Conservation (phyloP, 2,113 vertebrate species). For the Hiodon tergisus region DNA sequence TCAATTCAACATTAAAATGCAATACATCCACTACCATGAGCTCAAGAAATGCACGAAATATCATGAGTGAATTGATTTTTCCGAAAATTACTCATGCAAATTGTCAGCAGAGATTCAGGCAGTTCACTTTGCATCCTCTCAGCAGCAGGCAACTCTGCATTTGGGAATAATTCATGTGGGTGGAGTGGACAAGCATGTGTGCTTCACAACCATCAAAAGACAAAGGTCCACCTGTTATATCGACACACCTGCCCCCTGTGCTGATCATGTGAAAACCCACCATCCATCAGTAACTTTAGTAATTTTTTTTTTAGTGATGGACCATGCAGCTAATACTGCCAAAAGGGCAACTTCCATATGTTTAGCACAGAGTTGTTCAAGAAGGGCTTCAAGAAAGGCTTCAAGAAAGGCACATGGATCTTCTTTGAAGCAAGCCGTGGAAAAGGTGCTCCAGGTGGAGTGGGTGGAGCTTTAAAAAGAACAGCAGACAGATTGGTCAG, state of each 20-base stretch:
- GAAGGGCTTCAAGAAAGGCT: slow-evolving; percentile 8
- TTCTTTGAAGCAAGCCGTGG: slow-evolving; percentile 19
- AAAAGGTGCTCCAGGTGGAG: slow-evolving; percentile 16
- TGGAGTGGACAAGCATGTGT: slow-evolving; percentile 7
- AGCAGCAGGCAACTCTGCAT: slow-evolving; percentile 9
- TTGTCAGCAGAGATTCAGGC: slow-evolving; percentile 8
- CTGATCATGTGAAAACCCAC: background rate
- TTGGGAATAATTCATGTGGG: slow-evolving; percentile 11
- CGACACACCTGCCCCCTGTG: slow-evolving; percentile 15
- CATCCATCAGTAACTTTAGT: background rate
- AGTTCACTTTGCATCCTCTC: slow-evolving; percentile 10
- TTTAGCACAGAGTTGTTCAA: slow-evolving; percentile 16
- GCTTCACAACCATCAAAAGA: slow-evolving; percentile 20
- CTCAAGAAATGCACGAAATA: slow-evolving; percentile 2
- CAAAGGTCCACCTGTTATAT: slow-evolving; percentile 8
- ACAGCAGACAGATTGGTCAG: slow-evolving; percentile 9
- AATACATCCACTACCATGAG: background rate
- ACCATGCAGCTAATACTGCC: background rate
- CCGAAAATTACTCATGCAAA: slow-evolving; percentile 3
- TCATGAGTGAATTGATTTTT: slow-evolving; percentile 10
- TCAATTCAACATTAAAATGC: slow-evolving; percentile 5
- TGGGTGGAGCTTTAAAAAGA: slow-evolving; percentile 9
- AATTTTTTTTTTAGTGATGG: slow-evolving; percentile 21
- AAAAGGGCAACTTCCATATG: slow-evolving; percentile 22
- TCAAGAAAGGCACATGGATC: slow-evolving; percentile 15